Evolutionary conservation across 2,797 vertebrate genomes (phyloP).

Genomic region (Pelobates cultripes): DNA sequence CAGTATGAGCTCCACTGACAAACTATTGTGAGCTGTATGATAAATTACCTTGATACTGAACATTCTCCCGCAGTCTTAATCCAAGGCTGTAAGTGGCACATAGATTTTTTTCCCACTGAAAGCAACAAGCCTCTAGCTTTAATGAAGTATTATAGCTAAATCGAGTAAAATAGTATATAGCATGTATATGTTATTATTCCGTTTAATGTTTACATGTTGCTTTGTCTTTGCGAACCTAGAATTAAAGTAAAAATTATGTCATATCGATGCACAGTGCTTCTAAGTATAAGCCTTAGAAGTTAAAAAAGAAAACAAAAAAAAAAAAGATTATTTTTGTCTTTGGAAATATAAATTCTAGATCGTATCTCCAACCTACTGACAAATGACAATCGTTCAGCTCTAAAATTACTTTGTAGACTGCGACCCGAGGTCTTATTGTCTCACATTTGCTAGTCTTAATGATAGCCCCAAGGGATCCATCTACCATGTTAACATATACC

Average conservation of each 20-base stretch:
- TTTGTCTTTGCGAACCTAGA: too few species aligned
- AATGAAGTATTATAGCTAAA: slow-evolving; percentile 4
- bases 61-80: slow-evolving; percentile 25
- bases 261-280: too few species aligned
- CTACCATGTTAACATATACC: slow-evolving; percentile 39
- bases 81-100: slow-evolving; percentile 11
- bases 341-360: slow-evolving; percentile 33
- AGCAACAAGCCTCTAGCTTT: background rate
- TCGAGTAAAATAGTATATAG: background rate
- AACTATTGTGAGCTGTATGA: slow-evolving; percentile 7
- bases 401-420: slow-evolving; percentile 50
- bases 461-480: slow-evolving; percentile 46
- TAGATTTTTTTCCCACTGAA: slow-evolving; percentile 22
- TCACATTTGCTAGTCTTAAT: slow-evolving; percentile 48
- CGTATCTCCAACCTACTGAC: slow-evolving; percentile 37
- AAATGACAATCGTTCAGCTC: slow-evolving; percentile 47
- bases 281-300: too few species aligned
- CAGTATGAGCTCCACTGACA: background rate
- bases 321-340: slow-evolving; percentile 38
- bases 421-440: slow-evolving; percentile 41
- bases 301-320: background rate
- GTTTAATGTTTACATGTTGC: too few species aligned
- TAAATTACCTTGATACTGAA: slow-evolving; percentile 23
- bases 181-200: too few species aligned
- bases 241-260: too few species aligned